phyloP scores from a whole-genome alignment of 2,113 vertebrate genomes.

The Melanerpes aurifrons region DNA sequence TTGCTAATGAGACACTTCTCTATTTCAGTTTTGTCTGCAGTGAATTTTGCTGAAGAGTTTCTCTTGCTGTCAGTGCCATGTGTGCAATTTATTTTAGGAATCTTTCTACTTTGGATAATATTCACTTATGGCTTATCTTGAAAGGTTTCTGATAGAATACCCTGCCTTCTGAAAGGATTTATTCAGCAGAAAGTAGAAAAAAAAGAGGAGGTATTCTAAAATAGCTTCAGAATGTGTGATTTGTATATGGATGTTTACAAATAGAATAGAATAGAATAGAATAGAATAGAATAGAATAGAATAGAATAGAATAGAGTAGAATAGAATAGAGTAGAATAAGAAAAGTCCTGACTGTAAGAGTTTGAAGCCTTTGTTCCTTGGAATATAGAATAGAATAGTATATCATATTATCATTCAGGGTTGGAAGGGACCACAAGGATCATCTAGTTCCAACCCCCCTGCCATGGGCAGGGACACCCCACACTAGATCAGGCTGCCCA shows the following conservation, averaged over 20 bases:
- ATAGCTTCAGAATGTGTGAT: not conserved
- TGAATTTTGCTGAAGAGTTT: not conserved
- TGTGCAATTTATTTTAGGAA: not conserved
- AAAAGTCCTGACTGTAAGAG: no score
- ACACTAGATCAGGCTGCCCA: no score
- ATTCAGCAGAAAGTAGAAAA: not conserved
- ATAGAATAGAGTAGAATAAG: no score
- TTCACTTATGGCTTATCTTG: not conserved
- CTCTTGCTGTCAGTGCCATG: not conserved
- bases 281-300: no score
- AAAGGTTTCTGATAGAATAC: not conserved
- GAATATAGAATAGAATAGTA: no score
- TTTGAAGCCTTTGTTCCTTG: no score
- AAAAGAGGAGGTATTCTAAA: not conserved
- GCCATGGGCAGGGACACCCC: no score
- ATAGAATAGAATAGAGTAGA: no score
- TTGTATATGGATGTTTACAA: not conserved
- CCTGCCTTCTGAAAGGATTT: not conserved
- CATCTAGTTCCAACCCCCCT: no score
- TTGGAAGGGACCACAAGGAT: no score
- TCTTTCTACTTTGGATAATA: not conserved
- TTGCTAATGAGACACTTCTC: not conserved
- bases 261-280: not conserved
- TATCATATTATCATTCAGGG: no score
- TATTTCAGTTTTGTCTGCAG: not conserved